Evolutionary conservation across 2,888 invertebrate genomes (phyloP).

Genomic region (Sinotaia quadrata): DNA sequence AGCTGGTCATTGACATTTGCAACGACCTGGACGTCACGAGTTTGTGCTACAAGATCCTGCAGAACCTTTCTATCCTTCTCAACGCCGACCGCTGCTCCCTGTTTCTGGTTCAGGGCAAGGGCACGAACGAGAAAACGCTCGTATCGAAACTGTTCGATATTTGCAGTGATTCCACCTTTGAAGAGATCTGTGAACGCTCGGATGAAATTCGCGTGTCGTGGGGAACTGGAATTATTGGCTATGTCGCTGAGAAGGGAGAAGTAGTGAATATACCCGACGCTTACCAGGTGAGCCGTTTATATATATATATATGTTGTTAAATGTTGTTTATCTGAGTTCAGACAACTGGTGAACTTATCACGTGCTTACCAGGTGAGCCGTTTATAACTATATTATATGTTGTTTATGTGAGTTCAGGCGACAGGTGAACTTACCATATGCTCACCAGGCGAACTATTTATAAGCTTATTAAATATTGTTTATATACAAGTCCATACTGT

Average conservation of each 20-base stretch:
- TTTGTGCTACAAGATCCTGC: constrained; percentile 70
- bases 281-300: constrained; percentile 68
- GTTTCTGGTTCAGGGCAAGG: constrained; percentile 72
- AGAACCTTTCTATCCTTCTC: constrained; percentile 68
- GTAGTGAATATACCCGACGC: constrained; percentile 69
- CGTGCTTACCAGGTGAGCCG: no score
- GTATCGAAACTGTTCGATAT: constrained; percentile 71
- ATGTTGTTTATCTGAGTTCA: no score
- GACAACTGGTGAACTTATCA: no score
- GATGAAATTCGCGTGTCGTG: constrained; percentile 81
- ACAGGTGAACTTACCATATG: no score
- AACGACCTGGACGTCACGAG: constrained; percentile 70
- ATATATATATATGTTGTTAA: no score
- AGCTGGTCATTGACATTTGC: constrained; percentile 71
- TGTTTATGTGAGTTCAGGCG: no score
- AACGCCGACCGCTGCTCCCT: constrained; percentile 71
- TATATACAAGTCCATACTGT: no score
- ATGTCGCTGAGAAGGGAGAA: constrained; percentile 67
- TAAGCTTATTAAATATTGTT: no score
- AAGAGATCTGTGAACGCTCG: constrained; percentile 88
- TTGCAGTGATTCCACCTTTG: constrained; percentile 76
- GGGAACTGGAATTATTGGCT: constrained; percentile 69
- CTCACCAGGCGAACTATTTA: no score
- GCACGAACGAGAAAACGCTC: constrained; percentile 74
- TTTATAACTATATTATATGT: no score